Evolutionary conservation across 2,113 vertebrate species (phyloP).

Genomic region (Turdus rufiventris): DNA sequence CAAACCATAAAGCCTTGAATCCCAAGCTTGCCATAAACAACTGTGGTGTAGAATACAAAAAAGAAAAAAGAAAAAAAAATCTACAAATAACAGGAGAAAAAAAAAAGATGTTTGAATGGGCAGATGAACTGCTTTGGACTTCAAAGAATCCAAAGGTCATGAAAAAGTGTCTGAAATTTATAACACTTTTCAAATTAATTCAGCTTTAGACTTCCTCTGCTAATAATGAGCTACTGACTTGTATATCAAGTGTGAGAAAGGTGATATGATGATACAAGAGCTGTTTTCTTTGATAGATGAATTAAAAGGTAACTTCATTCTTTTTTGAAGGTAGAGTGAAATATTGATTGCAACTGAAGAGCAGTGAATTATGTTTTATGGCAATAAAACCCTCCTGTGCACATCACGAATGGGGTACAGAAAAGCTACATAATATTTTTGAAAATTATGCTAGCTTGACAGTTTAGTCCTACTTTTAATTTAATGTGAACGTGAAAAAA

Average conservation of each 20-base stretch:
- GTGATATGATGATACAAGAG: not conserved
- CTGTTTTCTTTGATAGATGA: not conserved
- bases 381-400: not conserved
- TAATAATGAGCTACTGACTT: not conserved
- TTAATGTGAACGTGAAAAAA: not conserved
- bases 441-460: not conserved
- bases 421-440: not conserved
- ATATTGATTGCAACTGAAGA: not conserved
- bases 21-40: not conserved
- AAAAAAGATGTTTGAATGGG: not conserved
- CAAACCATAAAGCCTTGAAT: not conserved
- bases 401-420: fast-evolving
- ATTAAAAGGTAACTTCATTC: not conserved
- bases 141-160: not conserved
- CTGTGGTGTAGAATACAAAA: not conserved
- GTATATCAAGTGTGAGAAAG: not conserved
- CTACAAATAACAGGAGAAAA: not conserved
- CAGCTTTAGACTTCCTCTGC: not conserved
- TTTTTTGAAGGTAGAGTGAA: not conserved
- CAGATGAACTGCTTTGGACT: not conserved
- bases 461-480: not conserved
- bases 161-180: not conserved
- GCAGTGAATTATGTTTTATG: not conserved
- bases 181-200: not conserved
- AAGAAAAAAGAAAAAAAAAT: not conserved